Percentiles rank a stretch among this genome's conserved stretches.
Conservation (phyloP, 2,888 invertebrate species). For the Aphodius granarius region DNA sequence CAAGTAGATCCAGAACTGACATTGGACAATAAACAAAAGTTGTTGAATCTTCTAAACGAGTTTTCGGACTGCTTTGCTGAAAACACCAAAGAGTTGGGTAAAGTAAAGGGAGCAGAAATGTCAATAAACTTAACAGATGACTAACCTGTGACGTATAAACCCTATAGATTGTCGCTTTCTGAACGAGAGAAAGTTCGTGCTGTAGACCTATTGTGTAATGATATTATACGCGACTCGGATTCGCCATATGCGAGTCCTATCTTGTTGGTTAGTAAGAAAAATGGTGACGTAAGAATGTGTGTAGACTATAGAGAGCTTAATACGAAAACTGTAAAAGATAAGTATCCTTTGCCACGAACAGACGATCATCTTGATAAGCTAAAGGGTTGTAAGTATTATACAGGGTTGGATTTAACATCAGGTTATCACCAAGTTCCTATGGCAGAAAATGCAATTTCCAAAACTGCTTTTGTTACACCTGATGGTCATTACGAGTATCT, state of each 20-base stretch:
- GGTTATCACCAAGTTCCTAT: slow-evolving; percentile 39
- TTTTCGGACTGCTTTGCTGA: too few species aligned
- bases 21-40: too few species aligned
- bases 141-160: slow-evolving; percentile 37
- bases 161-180: slow-evolving; percentile 37
- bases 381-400: too few species aligned
- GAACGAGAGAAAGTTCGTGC: slow-evolving; percentile 33
- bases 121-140: too few species aligned
- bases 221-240: slow-evolving; percentile 36
- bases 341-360: slow-evolving; percentile 39
- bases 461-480: slow-evolving; percentile 33
- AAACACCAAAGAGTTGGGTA: too few species aligned
- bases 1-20: too few species aligned
- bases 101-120: too few species aligned
- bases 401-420: too few species aligned
- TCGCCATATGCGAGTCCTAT: slow-evolving; percentile 37
- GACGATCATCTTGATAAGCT: slow-evolving; percentile 33
- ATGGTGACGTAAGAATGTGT: slow-evolving; percentile 37
- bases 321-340: slow-evolving; percentile 40
- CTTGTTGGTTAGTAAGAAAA: slow-evolving; percentile 33
- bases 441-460: slow-evolving; percentile 33
- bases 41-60: too few species aligned
- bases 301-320: slow-evolving; percentile 44
- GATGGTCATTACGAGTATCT: neutral
- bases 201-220: slow-evolving; percentile 32